Base-by-base conservation (phyloP, 2,113 vertebrate species). In the Morone saxatilis region DNA sequence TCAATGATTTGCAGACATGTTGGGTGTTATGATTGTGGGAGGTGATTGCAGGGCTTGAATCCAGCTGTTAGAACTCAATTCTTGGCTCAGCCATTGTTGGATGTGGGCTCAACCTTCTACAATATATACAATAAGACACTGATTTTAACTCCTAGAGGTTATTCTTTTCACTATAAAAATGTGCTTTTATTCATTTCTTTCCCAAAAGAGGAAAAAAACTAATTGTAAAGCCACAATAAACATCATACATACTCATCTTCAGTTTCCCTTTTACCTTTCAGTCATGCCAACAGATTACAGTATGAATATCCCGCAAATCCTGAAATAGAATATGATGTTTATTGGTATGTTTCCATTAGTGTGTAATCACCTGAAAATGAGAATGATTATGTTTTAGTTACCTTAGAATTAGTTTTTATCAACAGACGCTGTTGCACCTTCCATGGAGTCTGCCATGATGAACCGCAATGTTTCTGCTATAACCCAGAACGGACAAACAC, bases 31-130 rank as follows among this genome's bases (percentile, higher is more conserved):
- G 41, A 22, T 31, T 71, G 25, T 65, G 7, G 19, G 31, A 59
- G 36, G 25, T 59, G 60, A 72, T 38, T 51, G 68, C 45, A 72
- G 13, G 31, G 20, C 14, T 62, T 13, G 6, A 63, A 57, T 79
- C 17, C 62, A 79, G 70, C 40, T 16, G 47, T 67, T 53, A 9
- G 17, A 54, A n/a, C 31, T 20, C 50, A 41, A 0, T 65, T 36
- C 40, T 63, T 65, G 11, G 9, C 4, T 41, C 1, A 0, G 65
- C 20, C 16, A 31, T 66, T 65, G 31, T 45, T 70, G 31, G 16
- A 63, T 65, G 41, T 70, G 43, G 17, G 41, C 38, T 62, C 19
- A 45, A 14, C 50, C 22, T 51, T 63, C 10, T 53, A 7, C 31
- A 62, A 2, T 17, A 22, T 63, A 6, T 61, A 13, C 59, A 41